Percentiles rank a stretch among this genome's conserved stretches.
Evolutionary conservation across 2,797 vertebrate species (phyloP).

Genomic region (Caiman crocodilus): DNA sequence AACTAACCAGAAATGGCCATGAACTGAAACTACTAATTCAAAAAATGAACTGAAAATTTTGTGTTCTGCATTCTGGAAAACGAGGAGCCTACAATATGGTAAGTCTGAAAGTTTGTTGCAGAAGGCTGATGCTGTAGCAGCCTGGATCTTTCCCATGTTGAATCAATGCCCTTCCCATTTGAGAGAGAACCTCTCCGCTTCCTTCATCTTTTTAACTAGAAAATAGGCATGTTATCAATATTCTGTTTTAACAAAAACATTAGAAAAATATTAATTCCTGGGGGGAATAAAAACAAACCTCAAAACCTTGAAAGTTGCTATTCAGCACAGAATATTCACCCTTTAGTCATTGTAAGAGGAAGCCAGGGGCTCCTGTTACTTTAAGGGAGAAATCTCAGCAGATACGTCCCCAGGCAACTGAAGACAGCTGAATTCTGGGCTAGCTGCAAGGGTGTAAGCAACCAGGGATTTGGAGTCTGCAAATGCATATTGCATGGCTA

Average conservation of each 20-base stretch:
- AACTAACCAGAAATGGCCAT: neutral
- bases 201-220: neutral
- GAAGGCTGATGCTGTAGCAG: constrained; percentile 1
- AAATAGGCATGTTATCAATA: neutral
- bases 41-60: neutral
- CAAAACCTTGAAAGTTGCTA: neutral
- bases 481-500: neutral
- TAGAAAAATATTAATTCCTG: neutral
- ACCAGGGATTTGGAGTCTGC: neutral
- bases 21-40: constrained; percentile 25
- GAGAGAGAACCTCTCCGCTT: neutral
- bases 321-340: neutral
- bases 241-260: neutral
- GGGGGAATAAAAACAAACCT: neutral
- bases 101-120: neutral
- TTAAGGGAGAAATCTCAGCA: too few relatives aligned
- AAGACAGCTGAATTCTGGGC: too few relatives aligned
- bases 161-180: neutral
- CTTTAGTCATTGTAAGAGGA: neutral
- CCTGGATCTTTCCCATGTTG: neutral
- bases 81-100: neutral
- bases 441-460: too few relatives aligned
- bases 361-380: too few relatives aligned
- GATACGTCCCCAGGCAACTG: too few relatives aligned
- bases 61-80: neutral